A percentile compares a stretch with the other conserved stretches of the same genome.
phyloP scores from a whole-genome alignment of 2,113 vertebrate species.

The Dicrurus megarhynchus region DNA sequence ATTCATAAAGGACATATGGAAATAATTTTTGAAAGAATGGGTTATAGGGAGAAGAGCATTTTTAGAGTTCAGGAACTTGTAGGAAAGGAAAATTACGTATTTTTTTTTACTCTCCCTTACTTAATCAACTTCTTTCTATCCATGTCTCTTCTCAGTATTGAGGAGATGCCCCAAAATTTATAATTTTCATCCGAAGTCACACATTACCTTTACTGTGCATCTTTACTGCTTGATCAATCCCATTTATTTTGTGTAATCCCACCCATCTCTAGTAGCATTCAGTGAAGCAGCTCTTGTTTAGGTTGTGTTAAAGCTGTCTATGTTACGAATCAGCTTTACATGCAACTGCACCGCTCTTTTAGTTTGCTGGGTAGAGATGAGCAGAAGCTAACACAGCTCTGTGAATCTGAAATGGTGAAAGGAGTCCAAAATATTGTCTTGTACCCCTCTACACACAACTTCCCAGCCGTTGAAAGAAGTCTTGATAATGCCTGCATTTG shows the following conservation, averaged over 20 bases:
- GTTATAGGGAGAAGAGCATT: neutral
- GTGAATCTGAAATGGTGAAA: neutral
- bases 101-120: neutral
- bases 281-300: neutral
- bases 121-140: neutral
- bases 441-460: neutral
- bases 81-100: neutral
- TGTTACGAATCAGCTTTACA: neutral
- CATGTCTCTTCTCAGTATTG: neutral
- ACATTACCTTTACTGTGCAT: neutral
- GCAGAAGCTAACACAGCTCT: neutral
- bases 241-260: neutral
- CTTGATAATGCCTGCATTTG: neutral
- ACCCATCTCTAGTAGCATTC: neutral
- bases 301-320: neutral
- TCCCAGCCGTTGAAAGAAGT: neutral
- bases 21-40: neutral
- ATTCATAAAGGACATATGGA: neutral
- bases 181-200: neutral
- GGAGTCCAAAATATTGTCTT: neutral
- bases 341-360: neutral
- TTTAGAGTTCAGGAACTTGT: neutral
- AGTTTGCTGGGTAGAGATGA: neutral
- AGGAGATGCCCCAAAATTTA: neutral
- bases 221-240: neutral